These are phyloP conservation scores for Neoniphon sammara DNA, from an alignment of 2,797 vertebrate genomes.

Conservation along the genomic window DNA sequence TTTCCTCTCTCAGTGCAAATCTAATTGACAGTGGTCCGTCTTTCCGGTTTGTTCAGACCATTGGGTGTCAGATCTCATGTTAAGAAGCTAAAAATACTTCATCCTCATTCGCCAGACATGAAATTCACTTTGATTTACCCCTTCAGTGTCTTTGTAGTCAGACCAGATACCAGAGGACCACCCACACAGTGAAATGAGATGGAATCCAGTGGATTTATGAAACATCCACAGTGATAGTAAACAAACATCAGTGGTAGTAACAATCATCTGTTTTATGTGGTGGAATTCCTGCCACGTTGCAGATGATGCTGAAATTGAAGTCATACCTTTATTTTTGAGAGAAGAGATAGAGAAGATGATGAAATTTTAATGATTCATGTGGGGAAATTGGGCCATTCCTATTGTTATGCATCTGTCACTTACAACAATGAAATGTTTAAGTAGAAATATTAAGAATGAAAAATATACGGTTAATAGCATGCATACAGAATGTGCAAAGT, in stretches of 20 bases:
- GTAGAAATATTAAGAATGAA: no score
- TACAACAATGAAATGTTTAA: no score
- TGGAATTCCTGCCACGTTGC: background rate
- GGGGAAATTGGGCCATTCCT: no score
- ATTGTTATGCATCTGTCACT: no score
- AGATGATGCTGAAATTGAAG: background rate
- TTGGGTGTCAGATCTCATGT: slow-evolving; percentile 74
- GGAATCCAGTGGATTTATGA: background rate
- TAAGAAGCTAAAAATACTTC: slow-evolving; percentile 75
- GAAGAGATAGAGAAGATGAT: background rate
- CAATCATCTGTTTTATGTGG: background rate
- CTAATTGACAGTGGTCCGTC: slow-evolving; percentile 64
- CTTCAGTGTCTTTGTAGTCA: slow-evolving; percentile 39
- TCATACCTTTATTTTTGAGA: no score
- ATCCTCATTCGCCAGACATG: slow-evolving; percentile 47
- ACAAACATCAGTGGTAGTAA: background rate
- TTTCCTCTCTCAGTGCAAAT: slow-evolving; percentile 71
- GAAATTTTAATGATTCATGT: background rate
- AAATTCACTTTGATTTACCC: slow-evolving; percentile 66
- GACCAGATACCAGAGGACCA: slow-evolving; percentile 28
- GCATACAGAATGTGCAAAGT: no score
- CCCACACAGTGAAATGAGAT: background rate
- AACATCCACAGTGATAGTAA: background rate
- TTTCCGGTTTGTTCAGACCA: slow-evolving; percentile 71
- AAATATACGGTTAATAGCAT: no score